phyloP scores from a whole-genome alignment of 37 sponge, comb jelly and placozoan species.

The Beroe forskalii region DNA sequence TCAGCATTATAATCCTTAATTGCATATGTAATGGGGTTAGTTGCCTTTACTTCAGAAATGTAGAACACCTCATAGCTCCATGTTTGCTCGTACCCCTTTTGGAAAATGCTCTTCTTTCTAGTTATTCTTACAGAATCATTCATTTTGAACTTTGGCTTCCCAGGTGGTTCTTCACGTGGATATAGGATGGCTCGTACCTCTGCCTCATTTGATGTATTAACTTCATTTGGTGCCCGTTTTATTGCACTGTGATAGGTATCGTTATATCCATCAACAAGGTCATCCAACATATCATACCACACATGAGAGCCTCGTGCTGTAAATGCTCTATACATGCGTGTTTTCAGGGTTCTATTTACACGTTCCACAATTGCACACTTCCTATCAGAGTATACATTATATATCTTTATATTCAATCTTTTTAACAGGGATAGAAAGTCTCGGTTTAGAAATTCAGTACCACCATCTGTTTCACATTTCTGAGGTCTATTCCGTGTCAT shows the following conservation, averaged over 20 bases:
- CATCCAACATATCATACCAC: background rate
- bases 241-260: background rate
- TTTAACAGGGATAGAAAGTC: background rate
- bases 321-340: conserved; percentile 2
- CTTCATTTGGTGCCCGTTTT: conserved; percentile 5
- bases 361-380: conserved; percentile 29
- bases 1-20: background rate
- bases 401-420: background rate
- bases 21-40: background rate
- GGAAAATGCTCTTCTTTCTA: background rate
- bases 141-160: background rate
- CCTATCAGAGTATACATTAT: background rate
- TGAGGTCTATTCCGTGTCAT: background rate
- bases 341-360: conserved; percentile 13
- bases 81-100: conserved; percentile 14
- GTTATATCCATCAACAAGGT: conserved; percentile 6
- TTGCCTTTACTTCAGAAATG: background rate
- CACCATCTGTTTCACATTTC: background rate
- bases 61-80: conserved; percentile 37
- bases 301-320: background rate
- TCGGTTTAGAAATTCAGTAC: background rate
- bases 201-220: background rate
- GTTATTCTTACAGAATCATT: conserved; percentile 12
- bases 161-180: background rate
- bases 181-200: background rate